Evolutionary conservation across 2,113 vertebrate genomes (phyloP), one percentile per base, ranked within the genome.

Genomic region (Bolborhynchus lineola): DNA sequence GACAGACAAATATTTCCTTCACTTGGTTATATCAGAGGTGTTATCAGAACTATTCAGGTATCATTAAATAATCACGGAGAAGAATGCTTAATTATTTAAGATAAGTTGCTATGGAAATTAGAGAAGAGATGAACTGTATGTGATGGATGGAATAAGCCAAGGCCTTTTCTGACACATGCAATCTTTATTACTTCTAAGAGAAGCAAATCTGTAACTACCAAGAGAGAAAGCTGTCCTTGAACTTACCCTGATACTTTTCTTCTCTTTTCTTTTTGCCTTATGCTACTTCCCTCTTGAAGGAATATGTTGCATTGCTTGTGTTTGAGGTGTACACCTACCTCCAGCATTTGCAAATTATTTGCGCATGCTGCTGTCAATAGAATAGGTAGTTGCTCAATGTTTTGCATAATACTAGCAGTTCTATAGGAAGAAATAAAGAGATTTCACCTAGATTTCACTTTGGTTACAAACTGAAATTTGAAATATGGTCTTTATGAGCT

Each of bases 11-110:
- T 87, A 95, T 81, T 96, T 96, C 44, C 62, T 28, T 94, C 35
- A 70, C 85, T 86, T 92, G 44, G 25, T 52, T 93, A 2, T 82
- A 80, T 96, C 89, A 89, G 62, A 65, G 75, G 71, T 63, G 33
- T 95, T 93, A 95, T 74, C 57, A 92, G 76, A 94, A 86, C 41
- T 91, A 92, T 87, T 93, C 47, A 90, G 37, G 31, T 29, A 72
- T n/a, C 64, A 42, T 0, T 90, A 67, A 95, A 89, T 85, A 96
- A 93, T 49, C 79, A 84, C 76, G 53, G 35, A 81, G 86, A 87
- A 96, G 41, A 95, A 94, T 63, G 44, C 9, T 67, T 76, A 89
- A 47, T 41, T 37, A 68, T 78, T 83, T 89, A 84, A 82, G 76
- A 74, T 33, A 79, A 70, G 39, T 52, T 92, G 17, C 47, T 79